Percentiles rank a stretch among this genome's conserved stretches.
Evolutionary conservation across 2,113 vertebrate species (phyloP).

Genomic region (Anarhynchus alexandrinus): DNA sequence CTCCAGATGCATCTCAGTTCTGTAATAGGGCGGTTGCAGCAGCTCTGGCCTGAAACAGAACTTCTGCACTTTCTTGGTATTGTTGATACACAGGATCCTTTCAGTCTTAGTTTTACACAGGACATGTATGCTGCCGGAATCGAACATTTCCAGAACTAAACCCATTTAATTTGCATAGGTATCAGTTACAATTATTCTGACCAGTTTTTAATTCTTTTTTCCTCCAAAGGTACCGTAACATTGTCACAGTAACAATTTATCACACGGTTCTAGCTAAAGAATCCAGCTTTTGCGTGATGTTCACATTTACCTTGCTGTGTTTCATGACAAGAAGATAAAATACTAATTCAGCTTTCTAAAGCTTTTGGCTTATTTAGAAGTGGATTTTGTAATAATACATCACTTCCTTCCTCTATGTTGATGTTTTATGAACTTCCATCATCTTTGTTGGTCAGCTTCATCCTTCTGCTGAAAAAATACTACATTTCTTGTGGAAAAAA

Average conservation of each 20-base stretch:
- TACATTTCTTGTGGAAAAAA: background rate
- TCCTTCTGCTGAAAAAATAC: background rate
- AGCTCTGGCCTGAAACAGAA: background rate
- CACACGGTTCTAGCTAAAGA: background rate
- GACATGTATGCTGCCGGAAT: background rate
- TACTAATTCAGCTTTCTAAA: background rate
- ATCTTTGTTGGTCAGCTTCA: background rate
- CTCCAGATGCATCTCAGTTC: background rate
- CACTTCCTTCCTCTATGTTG: background rate
- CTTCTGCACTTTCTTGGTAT: background rate
- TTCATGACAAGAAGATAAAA: background rate
- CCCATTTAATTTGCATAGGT: background rate
- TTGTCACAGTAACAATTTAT: background rate
- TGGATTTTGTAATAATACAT: background rate
- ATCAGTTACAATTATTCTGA: background rate
- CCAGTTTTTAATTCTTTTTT: background rate
- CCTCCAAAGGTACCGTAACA: background rate
- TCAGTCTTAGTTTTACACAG: background rate
- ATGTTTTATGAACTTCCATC: background rate
- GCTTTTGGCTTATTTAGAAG: background rate
- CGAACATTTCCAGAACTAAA: background rate
- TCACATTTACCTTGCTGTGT: background rate
- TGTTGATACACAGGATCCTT: background rate
- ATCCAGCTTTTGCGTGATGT: background rate
- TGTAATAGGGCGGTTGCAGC: background rate